Evolutionary conservation across 2,113 vertebrate genomes (phyloP).

Genomic region (Taxidea taxus): DNA sequence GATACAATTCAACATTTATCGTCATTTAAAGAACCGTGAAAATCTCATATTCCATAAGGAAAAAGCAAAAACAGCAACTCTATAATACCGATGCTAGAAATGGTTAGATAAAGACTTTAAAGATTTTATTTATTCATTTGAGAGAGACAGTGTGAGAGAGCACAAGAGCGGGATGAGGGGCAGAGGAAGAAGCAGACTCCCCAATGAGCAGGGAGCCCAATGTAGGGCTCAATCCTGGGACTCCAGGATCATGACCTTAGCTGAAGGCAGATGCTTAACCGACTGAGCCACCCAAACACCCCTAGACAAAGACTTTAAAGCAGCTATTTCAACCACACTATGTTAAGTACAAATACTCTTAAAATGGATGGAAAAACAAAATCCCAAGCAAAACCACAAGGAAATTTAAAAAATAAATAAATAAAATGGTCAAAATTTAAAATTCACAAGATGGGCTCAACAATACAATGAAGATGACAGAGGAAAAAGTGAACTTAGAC

Average conservation of each 20-base stretch:
- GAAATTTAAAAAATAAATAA: not conserved
- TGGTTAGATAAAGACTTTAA: not conserved
- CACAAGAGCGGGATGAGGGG: not conserved
- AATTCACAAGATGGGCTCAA: not conserved
- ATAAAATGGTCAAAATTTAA: not conserved
- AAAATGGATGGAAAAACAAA: not conserved
- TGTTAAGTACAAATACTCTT: not conserved
- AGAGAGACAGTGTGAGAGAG: not conserved
- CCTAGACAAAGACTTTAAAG: not conserved
- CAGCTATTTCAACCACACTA: not conserved
- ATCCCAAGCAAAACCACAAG: not conserved
- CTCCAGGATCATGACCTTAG: not conserved
- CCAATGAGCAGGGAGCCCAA: not conserved
- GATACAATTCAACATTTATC: not conserved
- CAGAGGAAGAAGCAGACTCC: too few relatives aligned
- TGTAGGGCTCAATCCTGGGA: not conserved
- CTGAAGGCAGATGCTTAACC: not conserved
- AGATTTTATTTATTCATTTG: not conserved
- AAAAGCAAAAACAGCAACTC: not conserved
- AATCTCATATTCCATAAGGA: not conserved
- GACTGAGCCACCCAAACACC: not conserved
- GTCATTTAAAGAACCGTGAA: not conserved
- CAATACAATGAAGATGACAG: not conserved
- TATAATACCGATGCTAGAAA: not conserved
- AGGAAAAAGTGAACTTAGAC: not conserved